phyloP scores from a whole-genome alignment of 2,113 vertebrate genomes.

The Mobula birostris region DNA sequence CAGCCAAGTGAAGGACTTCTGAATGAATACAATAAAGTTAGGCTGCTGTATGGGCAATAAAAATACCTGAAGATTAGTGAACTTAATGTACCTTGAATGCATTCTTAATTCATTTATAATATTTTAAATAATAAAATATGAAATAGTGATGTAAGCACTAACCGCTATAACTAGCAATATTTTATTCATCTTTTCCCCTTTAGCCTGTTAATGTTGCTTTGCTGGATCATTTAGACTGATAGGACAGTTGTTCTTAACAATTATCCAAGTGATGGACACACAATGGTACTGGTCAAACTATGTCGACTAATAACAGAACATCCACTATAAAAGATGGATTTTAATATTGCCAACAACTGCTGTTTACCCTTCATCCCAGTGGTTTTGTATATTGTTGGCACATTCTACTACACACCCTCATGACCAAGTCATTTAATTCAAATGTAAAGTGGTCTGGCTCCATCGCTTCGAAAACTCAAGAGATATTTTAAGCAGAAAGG shows the following conservation, averaged over 20 bases:
- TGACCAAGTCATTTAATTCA: background rate
- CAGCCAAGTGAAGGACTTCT: background rate
- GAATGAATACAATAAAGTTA: background rate
- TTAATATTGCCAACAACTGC: background rate
- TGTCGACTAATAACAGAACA: background rate
- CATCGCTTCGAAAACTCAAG: too few species aligned
- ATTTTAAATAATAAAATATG: background rate
- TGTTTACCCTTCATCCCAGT: background rate
- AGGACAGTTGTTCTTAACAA: background rate
- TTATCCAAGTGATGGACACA: background rate
- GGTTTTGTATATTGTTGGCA: background rate
- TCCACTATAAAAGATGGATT: background rate
- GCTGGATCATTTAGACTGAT: background rate
- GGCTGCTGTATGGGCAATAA: background rate
- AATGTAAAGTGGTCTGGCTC: background rate
- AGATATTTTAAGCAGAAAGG: background rate
- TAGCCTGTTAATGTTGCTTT: background rate
- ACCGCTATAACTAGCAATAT: background rate
- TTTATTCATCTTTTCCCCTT: background rate
- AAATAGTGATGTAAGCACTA: background rate
- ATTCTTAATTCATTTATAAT: background rate
- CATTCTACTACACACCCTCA: background rate
- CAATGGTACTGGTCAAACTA: background rate
- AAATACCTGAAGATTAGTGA: background rate
- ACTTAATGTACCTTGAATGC: background rate